phyloP scores from a whole-genome alignment of 2,113 vertebrate genomes.

The Chunga burmeisteri region DNA sequence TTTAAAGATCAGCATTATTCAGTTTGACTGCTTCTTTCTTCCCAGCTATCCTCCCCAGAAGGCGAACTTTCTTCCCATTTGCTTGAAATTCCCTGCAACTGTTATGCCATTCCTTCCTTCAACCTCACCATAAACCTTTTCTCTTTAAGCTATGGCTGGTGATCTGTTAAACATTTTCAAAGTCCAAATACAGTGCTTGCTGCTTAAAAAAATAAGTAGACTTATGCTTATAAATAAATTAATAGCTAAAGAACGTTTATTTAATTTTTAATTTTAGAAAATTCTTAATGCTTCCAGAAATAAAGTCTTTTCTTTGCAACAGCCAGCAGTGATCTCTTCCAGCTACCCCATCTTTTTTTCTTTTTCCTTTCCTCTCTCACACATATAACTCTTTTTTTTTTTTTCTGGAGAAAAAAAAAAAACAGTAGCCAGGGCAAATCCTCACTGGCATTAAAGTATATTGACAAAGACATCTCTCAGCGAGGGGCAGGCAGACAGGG shows the following conservation, averaged over 20 bases:
- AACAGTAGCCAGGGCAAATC: neutral
- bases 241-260: neutral
- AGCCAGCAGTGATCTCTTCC: neutral
- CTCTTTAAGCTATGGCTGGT: neutral
- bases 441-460: neutral
- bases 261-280: neutral
- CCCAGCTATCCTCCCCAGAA: neutral
- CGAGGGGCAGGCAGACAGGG: neutral
- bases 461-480: neutral
- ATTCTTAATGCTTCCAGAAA: neutral
- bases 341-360: neutral
- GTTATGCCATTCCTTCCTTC: neutral
- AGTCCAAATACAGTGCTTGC: neutral
- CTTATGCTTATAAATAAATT: neutral
- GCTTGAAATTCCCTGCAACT: neutral
- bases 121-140: neutral
- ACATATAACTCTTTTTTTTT: neutral
- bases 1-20: neutral
- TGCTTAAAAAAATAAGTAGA: neutral
- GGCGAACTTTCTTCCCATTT: neutral
- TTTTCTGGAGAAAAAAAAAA: neutral
- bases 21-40: neutral
- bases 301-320: neutral
- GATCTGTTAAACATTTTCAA: neutral
- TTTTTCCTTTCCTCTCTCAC: neutral